These are phyloP conservation scores for Dasyornis broadbenti DNA, from an alignment of 2,113 vertebrate species.

Conservation along the genomic window DNA sequence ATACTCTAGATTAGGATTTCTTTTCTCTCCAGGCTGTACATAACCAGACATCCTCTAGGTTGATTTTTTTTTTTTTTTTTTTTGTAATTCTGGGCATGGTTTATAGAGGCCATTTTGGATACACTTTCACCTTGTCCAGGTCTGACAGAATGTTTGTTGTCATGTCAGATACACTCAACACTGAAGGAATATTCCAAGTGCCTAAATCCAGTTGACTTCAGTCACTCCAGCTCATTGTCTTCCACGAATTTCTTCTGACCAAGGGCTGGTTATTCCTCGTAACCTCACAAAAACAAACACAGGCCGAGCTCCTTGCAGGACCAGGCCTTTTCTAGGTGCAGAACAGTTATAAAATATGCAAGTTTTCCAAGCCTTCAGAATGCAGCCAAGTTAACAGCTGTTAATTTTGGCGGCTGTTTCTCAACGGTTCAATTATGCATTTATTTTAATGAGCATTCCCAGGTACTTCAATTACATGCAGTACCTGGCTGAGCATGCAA, in stretches of 20 bases:
- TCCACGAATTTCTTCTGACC: background rate
- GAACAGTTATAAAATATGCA: slow-evolving; percentile 30
- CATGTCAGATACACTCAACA: background rate
- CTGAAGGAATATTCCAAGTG: background rate
- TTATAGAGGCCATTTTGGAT: background rate
- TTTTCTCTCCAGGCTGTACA: slow-evolving; percentile 68
- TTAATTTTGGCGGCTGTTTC: background rate
- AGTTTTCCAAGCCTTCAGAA: background rate
- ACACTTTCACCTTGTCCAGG: background rate
- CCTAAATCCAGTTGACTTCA: background rate
- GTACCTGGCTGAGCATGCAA: slow-evolving; percentile 1
- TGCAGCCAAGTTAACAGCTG: background rate
- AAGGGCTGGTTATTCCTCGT: background rate
- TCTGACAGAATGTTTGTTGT: background rate
- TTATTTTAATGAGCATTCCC: slow-evolving; percentile 24
- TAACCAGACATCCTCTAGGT: background rate
- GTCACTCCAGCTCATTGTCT: background rate
- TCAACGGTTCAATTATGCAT: background rate
- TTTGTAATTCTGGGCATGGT: background rate
- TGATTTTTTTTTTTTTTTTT: slow-evolving; percentile 3
- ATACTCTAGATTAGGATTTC: slow-evolving; percentile 70
- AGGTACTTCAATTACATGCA: slow-evolving; percentile 8
- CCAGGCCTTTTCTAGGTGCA: background rate
- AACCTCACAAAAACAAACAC: background rate
- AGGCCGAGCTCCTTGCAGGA: background rate